These are phyloP conservation scores for Euzophera pinguis DNA, from an alignment of 2,888 invertebrate species.

Conservation along the genomic window DNA sequence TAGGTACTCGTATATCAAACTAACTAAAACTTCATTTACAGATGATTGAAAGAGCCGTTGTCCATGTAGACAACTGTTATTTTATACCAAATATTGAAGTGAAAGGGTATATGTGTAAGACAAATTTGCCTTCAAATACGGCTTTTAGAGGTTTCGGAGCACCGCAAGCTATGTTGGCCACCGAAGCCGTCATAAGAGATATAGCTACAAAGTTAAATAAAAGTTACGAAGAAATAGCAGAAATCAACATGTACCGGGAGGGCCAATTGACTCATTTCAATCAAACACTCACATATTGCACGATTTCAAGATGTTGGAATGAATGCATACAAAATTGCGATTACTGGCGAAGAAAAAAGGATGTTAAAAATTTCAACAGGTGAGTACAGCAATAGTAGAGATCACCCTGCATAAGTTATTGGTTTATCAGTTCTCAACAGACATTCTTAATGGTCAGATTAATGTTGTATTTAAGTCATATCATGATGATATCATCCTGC, in stretches of 20 bases:
- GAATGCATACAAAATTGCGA: conserved; percentile 85
- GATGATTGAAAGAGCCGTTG: conserved; percentile 89
- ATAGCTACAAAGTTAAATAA: conserved; percentile 84
- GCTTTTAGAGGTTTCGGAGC: conserved; percentile 96
- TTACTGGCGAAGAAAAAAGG: conserved; percentile 79
- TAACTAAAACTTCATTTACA: conserved; percentile 43
- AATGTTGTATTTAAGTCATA: no score
- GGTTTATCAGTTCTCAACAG: no score
- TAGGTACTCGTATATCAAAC: no score
- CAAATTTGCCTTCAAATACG: conserved; percentile 94
- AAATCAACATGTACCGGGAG: conserved; percentile 88
- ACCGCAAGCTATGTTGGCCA: conserved; percentile 93
- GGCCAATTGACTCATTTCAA: conserved; percentile 90
- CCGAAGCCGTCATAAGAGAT: conserved; percentile 88
- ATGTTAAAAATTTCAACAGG: conserved; percentile 86
- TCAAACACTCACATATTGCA: conserved; percentile 86
- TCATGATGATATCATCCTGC: no score
- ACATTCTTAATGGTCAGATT: no score
- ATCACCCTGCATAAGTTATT: background rate
- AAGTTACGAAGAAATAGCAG: conserved; percentile 81
- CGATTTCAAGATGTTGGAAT: conserved; percentile 85
- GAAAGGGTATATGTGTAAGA: conserved; percentile 87
- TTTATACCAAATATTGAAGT: conserved; percentile 85
- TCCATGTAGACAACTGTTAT: conserved; percentile 91
- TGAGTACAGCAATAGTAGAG: conserved; percentile 35